Evolutionary conservation across 2,888 invertebrate genomes (phyloP).

Genomic region (Laspeyria flexula): DNA sequence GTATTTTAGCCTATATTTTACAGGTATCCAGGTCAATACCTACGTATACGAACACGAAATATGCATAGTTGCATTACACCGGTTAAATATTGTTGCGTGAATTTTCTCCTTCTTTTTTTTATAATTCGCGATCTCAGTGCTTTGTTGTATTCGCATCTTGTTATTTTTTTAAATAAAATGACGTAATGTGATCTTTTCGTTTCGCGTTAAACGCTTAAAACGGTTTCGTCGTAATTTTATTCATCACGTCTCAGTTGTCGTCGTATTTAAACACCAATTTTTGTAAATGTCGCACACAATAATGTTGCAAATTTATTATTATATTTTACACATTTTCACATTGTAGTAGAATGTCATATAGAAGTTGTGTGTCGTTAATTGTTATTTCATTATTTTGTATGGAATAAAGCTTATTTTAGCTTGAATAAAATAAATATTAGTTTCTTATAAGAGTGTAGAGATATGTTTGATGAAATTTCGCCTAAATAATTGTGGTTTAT

Average conservation of each 20-base stretch:
- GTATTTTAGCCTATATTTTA: no score
- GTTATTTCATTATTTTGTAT: slow-evolving; percentile 22
- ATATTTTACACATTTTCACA: slow-evolving; percentile 18
- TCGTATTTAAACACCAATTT: neutral
- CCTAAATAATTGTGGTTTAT: no score
- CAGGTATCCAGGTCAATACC: slow-evolving; percentile 1
- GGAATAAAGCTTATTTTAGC: slow-evolving; percentile 12
- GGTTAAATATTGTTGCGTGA: slow-evolving; percentile 5
- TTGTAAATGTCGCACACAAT: slow-evolving; percentile 8
- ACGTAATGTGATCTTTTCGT: slow-evolving; percentile 11
- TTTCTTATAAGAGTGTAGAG: no score
- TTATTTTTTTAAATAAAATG: slow-evolving; percentile 18
- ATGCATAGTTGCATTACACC: slow-evolving; percentile 3
- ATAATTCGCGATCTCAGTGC: slow-evolving; percentile 42
- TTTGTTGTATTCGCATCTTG: slow-evolving; percentile 32
- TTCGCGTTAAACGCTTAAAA: slow-evolving; percentile 30
- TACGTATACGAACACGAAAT: neutral
- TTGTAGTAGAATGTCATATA: neutral
- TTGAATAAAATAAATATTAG: no score
- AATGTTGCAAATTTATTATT: slow-evolving; percentile 1
- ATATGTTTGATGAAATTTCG: no score
- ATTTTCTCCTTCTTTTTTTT: slow-evolving; percentile 3
- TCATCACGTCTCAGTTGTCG: slow-evolving; percentile 2
- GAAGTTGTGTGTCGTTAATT: neutral
- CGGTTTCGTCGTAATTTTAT: neutral